A percentile compares a stretch with the other conserved stretches of the same genome.
Conservation (phyloP, 1,140 invertebrate genomes). For the Drosophila novamexicana region DNA sequence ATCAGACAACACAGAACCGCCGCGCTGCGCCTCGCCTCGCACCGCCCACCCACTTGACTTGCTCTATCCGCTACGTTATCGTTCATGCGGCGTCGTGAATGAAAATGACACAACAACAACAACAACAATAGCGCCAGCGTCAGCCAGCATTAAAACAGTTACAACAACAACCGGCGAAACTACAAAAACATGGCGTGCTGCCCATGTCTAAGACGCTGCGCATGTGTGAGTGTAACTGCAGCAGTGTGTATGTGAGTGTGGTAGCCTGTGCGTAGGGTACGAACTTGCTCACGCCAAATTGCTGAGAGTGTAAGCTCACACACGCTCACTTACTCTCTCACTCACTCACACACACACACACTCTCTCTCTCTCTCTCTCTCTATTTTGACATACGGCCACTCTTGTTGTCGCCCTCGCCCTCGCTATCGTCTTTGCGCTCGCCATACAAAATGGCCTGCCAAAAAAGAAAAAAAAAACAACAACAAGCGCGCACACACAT, state of each 20-base stretch:
- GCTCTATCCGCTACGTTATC: constrained; percentile 26
- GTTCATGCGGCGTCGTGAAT: constrained; percentile 40
- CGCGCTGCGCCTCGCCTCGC: background rate
- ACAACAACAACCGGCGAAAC: constrained; percentile 47
- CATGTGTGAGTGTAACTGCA: constrained; percentile 44
- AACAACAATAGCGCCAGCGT: constrained; percentile 14
- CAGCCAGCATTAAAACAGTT: constrained; percentile 30
- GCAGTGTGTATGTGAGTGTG: background rate
- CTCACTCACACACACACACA: background rate
- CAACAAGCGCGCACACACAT: background rate
- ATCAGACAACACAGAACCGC: constrained; percentile 40
- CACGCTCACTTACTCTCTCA: background rate
- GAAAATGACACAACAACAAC: constrained; percentile 42
- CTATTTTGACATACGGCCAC: constrained; percentile 29
- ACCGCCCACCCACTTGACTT: background rate
- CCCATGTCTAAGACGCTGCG: constrained; percentile 28
- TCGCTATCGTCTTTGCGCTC: background rate
- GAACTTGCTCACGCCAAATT: constrained; percentile 1
- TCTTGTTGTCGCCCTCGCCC: constrained; percentile 16
- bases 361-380: background rate
- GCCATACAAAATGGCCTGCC: constrained; percentile 27
- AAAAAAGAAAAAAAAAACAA: constrained; percentile 12
- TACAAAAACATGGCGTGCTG: constrained; percentile 48
- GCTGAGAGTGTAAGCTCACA: constrained; percentile 16
- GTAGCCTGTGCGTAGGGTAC: constrained; percentile 9